A percentile compares a stretch with the other conserved stretches of the same genome.
Conservation (phyloP, 1,140 invertebrate species). For the Zaprionus ghesquierei region DNA sequence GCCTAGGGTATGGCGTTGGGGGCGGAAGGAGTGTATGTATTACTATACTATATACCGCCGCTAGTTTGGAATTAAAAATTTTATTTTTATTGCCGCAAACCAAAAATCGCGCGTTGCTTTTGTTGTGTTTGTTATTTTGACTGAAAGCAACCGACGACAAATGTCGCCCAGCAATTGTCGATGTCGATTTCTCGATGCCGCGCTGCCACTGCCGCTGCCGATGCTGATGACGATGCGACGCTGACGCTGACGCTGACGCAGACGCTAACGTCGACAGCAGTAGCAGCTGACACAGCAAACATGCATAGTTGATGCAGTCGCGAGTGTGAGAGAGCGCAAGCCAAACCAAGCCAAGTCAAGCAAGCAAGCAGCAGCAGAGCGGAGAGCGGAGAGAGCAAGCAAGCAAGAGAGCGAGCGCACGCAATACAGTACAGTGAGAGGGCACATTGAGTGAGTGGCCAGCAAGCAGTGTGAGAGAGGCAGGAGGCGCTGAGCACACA, state of each 20-base stretch:
- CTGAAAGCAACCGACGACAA: constrained; percentile 46
- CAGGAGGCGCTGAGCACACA: neutral
- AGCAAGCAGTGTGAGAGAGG: neutral
- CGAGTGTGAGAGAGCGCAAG: neutral
- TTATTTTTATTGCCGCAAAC: constrained; percentile 36
- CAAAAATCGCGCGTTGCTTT: constrained; percentile 45
- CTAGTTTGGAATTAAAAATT: constrained; percentile 20
- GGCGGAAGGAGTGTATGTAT: neutral
- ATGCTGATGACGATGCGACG: constrained; percentile 10
- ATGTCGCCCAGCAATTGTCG: constrained; percentile 37
- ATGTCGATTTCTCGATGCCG: too few species aligned
- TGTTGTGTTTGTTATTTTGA: constrained; percentile 62
- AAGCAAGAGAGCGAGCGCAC: neutral
- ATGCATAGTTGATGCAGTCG: constrained; percentile 24
- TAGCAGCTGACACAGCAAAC: constrained; percentile 32
- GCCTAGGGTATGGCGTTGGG: accelerated
- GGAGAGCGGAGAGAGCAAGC: neutral
- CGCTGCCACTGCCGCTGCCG: neutral
- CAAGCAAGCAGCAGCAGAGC: neutral
- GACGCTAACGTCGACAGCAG: constrained; percentile 10
- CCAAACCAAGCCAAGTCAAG: neutral
- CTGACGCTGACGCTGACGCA: constrained; percentile 15
- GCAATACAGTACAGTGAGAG: neutral
- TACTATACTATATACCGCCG: too few species aligned
- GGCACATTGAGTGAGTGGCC: too few species aligned